Conservation (phyloP, 2,797 vertebrate species). For the Thunnus albacares region DNA sequence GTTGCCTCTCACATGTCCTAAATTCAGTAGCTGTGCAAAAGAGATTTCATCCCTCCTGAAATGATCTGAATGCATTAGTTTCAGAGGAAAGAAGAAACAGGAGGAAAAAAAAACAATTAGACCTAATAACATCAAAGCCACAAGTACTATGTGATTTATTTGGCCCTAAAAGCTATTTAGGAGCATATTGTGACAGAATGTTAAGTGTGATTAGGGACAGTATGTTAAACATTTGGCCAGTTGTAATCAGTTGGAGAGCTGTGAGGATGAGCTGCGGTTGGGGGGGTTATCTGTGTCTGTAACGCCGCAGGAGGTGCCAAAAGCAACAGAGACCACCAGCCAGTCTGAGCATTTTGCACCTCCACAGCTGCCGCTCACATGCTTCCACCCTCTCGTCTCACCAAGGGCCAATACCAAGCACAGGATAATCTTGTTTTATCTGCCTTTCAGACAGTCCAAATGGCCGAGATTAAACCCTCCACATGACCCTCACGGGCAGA, state of each 20-base stretch:
- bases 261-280: constrained; percentile 69
- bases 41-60: constrained; percentile 60
- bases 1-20: constrained; percentile 70
- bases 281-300: constrained; percentile 67
- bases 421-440: constrained; percentile 83
- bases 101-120: constrained; percentile 58
- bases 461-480: constrained; percentile 84
- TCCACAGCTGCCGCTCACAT: constrained; percentile 82
- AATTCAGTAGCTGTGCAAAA: constrained; percentile 54
- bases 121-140: constrained; percentile 67
- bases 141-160: constrained; percentile 68
- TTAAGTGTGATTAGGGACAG: constrained; percentile 75
- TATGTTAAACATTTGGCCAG: constrained; percentile 82
- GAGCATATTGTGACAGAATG: constrained; percentile 74
- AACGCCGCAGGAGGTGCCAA: constrained; percentile 80
- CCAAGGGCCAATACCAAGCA: constrained; percentile 69
- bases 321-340: constrained; percentile 80
- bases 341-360: constrained; percentile 82
- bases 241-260: constrained; percentile 76
- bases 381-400: constrained; percentile 77
- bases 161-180: constrained; percentile 70
- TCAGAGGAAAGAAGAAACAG: constrained; percentile 41
- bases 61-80: constrained; percentile 59
- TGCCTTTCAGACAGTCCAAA: constrained; percentile 84
- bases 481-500: constrained; percentile 71